Conservation (phyloP, 2,113 vertebrate genomes). For the Takifugu flavidus region DNA sequence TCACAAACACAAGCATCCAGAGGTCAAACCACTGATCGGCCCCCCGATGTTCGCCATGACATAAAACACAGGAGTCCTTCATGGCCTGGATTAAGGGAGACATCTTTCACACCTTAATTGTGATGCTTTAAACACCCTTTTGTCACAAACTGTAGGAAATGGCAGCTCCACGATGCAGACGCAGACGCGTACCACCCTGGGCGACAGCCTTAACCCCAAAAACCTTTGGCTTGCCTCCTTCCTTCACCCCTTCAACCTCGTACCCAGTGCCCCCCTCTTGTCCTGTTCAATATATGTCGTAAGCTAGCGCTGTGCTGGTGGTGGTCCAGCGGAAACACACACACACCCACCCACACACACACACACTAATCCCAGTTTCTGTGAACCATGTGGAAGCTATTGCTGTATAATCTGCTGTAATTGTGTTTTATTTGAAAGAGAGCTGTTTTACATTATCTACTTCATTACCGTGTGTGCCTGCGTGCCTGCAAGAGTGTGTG, state of each 20-base stretch:
- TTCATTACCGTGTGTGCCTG: slow-evolving; percentile 36
- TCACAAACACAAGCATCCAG: too few species aligned
- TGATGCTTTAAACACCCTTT: too few species aligned
- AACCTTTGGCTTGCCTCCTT: slow-evolving; percentile 11
- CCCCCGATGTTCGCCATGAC: too few species aligned
- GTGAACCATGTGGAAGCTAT: slow-evolving; percentile 70
- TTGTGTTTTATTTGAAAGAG: slow-evolving; percentile 62
- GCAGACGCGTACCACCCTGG: slow-evolving; percentile 2
- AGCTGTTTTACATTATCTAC: slow-evolving; percentile 62
- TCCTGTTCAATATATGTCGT: slow-evolving; percentile 37
- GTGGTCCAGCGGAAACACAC: slow-evolving; percentile 36
- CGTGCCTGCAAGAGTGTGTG: slow-evolving; percentile 6
- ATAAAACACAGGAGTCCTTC: too few species aligned
- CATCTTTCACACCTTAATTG: too few species aligned
- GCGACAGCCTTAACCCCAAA: background rate
- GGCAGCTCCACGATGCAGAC: background rate
- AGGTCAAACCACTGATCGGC: too few species aligned
- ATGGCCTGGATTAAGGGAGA: too few species aligned
- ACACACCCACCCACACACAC: slow-evolving; percentile 8
- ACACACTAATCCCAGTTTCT: slow-evolving; percentile 61
- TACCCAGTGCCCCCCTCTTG: slow-evolving; percentile 31
- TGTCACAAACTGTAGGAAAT: background rate
- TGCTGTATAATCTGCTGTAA: slow-evolving; percentile 66
- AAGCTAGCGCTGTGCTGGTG: slow-evolving; percentile 29
- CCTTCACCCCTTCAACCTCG: slow-evolving; percentile 25